A percentile compares a stretch with the other conserved stretches of the same genome.
Evolutionary conservation across 2,888 invertebrate species (phyloP).

Genomic region (Neocrepidodera transversa): DNA sequence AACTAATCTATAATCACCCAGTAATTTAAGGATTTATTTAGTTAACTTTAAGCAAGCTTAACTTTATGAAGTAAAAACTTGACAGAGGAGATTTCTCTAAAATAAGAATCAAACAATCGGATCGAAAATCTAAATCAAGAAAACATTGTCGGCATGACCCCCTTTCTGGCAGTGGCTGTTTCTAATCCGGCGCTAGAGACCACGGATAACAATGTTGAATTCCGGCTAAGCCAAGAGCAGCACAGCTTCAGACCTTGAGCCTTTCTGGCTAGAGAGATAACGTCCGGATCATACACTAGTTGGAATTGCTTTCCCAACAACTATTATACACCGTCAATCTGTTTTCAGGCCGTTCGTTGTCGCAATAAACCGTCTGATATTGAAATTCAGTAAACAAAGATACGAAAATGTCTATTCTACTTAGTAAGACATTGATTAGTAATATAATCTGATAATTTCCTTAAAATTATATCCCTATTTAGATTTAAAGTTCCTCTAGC

Average conservation of each 20-base stretch:
- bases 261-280: constrained; percentile 47
- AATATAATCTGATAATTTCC: too few species aligned
- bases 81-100: constrained; percentile 7
- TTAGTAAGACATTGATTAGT: too few species aligned
- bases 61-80: too few species aligned
- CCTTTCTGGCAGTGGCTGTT: constrained; percentile 25
- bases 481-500: too few species aligned
- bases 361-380: constrained; percentile 12
- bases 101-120: constrained; percentile 21
- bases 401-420: too few species aligned
- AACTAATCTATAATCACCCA: too few species aligned
- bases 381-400: not conserved
- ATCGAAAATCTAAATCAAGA: constrained; percentile 23
- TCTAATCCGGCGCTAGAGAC: constrained; percentile 42
- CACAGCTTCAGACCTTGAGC: constrained; percentile 38
- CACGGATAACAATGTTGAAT: constrained; percentile 45
- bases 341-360: constrained; percentile 31
- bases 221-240: constrained; percentile 43
- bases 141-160: constrained; percentile 29
- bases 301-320: constrained; percentile 46
- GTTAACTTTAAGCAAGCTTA: too few species aligned
- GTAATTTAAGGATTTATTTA: too few species aligned
- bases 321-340: constrained; percentile 46
- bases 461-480: too few species aligned
- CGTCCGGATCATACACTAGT: constrained; percentile 44